phyloP scores from a whole-genome alignment of 2,113 vertebrate species.

The western clawed frog (Xenopus tropicalis) region UCB_Xtro_10.0 CM004452.2:36980501-36981000 shows the following conservation, averaged over 20 bases:
- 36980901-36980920: too few species aligned
- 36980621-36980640: background rate
- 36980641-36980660: background rate
- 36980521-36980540: background rate
- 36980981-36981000: too few species aligned
- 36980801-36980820: too few species aligned
- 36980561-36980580: background rate
- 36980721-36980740: background rate
- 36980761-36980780: background rate
- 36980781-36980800: background rate
- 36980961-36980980: too few species aligned
- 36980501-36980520: background rate
- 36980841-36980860: too few species aligned
- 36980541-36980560: constrained; percentile 5
- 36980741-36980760: background rate
- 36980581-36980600: background rate
- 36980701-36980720: background rate
- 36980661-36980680: background rate
- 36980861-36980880: too few species aligned
- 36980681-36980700: background rate
- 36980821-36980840: too few species aligned
- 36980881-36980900: too few species aligned
- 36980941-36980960: too few species aligned
- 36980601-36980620: background rate
- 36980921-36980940: too few species aligned